Evolutionary conservation across 2,888 invertebrate species (phyloP), one percentile per base, ranked within the genome.

Genomic region (Amphipyra berbera): DNA sequence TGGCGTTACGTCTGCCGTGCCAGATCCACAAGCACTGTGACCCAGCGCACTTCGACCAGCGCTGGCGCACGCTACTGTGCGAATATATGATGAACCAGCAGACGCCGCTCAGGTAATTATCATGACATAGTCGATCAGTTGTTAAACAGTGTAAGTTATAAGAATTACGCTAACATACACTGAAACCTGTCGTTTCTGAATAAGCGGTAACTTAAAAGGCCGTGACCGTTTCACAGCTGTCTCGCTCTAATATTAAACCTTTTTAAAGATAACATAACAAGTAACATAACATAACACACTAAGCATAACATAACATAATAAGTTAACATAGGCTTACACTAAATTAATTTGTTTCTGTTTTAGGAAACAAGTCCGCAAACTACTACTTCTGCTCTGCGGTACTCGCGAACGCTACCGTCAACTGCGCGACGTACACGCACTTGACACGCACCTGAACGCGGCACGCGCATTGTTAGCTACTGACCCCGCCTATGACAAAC

Each of bases 61-160:
- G 96, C 9, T 98, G 98, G 98, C 97, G 97, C 76, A 97, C 97
- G 42, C 96, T 97, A 57, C 95, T 99, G 4, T 98, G 98, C 91
- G 98, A 98, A 86, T 98, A 98, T 85, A 98, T 98, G 98, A 98
- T 99, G 98, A 97, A 98, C 52, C 97, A 97, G 75, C 98, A 98
- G 86, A 98, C 98, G n/a, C 98, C 99, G 8, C 96, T 98, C 0
- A 96, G 94, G 95, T 94, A 82, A 57, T n/a, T 45, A 21, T 56
- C 0, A 21, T 8, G 6, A 33, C 35, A 48, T 48, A 33, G 30
- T 30, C 7, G 30, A 7, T 30, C 2, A 30, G 21, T 21, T 21
- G 21, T 2, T 21, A 21, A 21, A 3, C 21, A 21, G 21, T 21
- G 21, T 3, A 21, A 21, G 30, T 7, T 30, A 30, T 30, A 30